Evolutionary conservation across 92 coral and sea anemone species (phyloP).

Genomic region (Palythoa caribaeorum): DNA sequence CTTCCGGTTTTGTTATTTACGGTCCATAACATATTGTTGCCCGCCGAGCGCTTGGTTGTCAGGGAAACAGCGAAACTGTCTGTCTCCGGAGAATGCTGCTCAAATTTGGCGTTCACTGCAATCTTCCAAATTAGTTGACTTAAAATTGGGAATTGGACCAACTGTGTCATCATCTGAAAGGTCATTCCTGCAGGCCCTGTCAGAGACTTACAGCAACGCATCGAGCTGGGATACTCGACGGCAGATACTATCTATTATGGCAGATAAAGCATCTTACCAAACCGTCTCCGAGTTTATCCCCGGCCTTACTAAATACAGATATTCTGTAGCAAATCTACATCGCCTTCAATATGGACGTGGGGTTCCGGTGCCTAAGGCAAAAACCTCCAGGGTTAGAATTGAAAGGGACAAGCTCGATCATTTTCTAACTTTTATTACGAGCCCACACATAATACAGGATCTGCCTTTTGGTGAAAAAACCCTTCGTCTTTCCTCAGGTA

Average conservation of each 20-base stretch:
- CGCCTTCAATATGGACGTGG: conserved; percentile 3
- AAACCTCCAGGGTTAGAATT: background rate
- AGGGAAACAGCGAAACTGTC: too few species aligned
- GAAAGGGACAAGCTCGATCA: background rate
- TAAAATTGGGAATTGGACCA: background rate
- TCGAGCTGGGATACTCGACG: conserved; percentile 19
- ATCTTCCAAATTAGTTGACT: conserved; percentile 4
- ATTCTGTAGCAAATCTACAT: background rate
- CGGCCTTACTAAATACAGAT: conserved; percentile 6
- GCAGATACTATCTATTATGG: conserved; percentile 4
- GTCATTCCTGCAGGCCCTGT: background rate
- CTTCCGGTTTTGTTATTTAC: too few species aligned
- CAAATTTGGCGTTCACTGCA: conserved; percentile 21
- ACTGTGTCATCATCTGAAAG: background rate
- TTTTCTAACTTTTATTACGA: background rate
- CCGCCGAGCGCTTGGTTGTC: too few species aligned
- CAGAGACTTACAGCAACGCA: background rate
- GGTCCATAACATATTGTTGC: too few species aligned
- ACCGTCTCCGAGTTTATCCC: background rate
- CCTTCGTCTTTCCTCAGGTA: conserved; percentile 57
- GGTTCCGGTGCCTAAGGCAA: background rate
- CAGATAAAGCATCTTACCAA: conserved; percentile 2
- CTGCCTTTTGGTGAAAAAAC: conserved; percentile 71
- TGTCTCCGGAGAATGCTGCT: conserved; percentile 10
- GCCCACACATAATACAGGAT: conserved; percentile 69